Base-by-base conservation (phyloP, 2,797 vertebrate species). In the Sebastes hopkinsi region DNA sequence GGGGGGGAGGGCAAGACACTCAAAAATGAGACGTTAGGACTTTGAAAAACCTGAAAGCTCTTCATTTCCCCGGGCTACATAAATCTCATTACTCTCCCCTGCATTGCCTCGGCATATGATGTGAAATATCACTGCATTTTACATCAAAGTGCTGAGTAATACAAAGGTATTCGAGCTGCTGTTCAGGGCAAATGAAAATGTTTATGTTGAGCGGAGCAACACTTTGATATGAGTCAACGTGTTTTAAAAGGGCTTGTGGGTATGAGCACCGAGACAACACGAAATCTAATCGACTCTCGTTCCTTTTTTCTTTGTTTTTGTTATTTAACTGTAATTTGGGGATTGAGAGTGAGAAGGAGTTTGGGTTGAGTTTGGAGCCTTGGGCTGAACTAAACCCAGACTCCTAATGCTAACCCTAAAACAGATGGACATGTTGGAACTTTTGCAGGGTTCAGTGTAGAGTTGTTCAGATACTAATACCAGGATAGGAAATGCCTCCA, bases 141-240 rank as follows among this genome's bases (percentile, higher is more conserved):
- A 92, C 85, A 85, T 92, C 79, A 92, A 94, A 94, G 88, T 89
- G 78, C 92, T 88, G 93, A 91, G 87, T 79, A 88, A 93, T 69
- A 83, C 66, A 82, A 87, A 82, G 75, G 79, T 80, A 88, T 62
- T 72, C 10, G 27, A 55, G 82, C 65, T 7, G 55, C 30, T 85
- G 83, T 88, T 88, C 55, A 58, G 78, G 75, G 70, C 73, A 92
- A 88, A 91, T 91, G 82, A 90, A 89, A 92, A 87, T 74, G 84
- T 86, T 92, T 84, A 84, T 42, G 78, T 59, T 52, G 79, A 88
- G 87, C 74, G 65, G 42, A 87, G 84, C 14, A 13, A 46, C 3
- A 2, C 85, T 89, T 88, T 88, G 72, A 89, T 86, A 58, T 0
- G 73, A 85, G 84, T 80, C 50, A 58, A 71, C 34, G 55, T 27